phyloP scores from a whole-genome alignment of 1,140 invertebrate genomes.

The Oryctes rhinoceros region DNA sequence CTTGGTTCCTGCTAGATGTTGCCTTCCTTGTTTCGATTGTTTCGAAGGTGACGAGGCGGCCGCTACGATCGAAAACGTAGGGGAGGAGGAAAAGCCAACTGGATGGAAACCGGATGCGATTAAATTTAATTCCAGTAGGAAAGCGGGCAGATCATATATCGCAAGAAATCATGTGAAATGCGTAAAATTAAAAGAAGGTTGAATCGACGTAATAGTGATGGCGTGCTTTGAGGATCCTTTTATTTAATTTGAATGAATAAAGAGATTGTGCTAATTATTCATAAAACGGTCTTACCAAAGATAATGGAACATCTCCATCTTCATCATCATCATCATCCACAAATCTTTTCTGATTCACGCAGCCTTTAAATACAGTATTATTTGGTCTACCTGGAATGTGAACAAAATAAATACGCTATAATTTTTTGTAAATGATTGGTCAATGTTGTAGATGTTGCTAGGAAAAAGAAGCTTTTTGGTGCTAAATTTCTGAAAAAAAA shows the following conservation, averaged over 20 bases:
- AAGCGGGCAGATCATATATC: background rate
- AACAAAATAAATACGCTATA: no score
- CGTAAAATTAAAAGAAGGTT: background rate
- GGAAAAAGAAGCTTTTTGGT: no score
- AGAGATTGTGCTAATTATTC: no score
- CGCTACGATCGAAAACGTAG: background rate
- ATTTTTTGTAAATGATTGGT: no score
- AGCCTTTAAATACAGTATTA: no score
- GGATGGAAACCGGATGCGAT: background rate
- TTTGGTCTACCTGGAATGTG: no score
- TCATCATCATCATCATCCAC: no score
- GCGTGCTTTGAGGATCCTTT: no score
- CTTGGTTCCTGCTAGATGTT: background rate
- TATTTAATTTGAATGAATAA: no score
- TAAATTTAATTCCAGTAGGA: conserved; percentile 2
- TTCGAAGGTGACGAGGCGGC: background rate
- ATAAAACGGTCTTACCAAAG: background rate
- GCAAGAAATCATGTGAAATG: background rate
- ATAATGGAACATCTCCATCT: background rate
- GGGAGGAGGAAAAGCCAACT: background rate
- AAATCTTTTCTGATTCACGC: background rate
- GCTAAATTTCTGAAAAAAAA: no score
- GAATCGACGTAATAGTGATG: no score
- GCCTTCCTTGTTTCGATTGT: background rate
- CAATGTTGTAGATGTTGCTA: no score